Percentiles rank a stretch among this genome's conserved stretches.
Conservation (phyloP, 1,140 invertebrate genomes). For the Antheraea pernyi region DNA sequence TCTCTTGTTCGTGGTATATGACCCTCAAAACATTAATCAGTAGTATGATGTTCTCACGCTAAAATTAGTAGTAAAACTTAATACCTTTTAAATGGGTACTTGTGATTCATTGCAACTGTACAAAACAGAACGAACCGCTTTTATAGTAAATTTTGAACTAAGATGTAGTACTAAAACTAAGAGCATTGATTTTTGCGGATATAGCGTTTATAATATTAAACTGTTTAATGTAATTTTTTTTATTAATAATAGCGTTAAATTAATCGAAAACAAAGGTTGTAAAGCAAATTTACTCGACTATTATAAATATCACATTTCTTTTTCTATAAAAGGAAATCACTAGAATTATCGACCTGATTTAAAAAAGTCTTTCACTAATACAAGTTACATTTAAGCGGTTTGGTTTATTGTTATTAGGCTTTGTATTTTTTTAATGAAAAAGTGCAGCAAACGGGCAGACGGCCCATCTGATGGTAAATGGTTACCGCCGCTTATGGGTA, state of each 20-base stretch:
- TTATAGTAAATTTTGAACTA: not conserved
- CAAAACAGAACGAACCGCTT: not conserved
- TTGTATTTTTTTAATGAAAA: too few species aligned
- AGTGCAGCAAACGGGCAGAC: too few species aligned
- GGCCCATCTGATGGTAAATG: too few species aligned
- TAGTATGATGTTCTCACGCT: conserved; percentile 50
- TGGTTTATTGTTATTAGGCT: too few species aligned
- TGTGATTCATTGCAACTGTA: not conserved
- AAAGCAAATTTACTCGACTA: not conserved
- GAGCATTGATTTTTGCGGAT: not conserved
- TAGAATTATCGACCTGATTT: too few species aligned
- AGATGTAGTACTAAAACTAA: too few species aligned
- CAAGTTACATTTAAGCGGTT: too few species aligned
- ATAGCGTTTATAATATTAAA: not conserved
- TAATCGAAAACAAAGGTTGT: not conserved
- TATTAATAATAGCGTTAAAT: not conserved
- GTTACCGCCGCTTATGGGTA: too few species aligned
- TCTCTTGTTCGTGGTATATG: conserved; percentile 20
- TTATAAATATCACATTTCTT: too few species aligned
- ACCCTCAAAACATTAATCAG: conserved; percentile 51
- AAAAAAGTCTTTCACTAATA: too few species aligned
- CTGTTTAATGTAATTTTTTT: not conserved
- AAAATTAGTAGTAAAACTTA: conserved; percentile 18
- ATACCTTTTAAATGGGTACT: not conserved
- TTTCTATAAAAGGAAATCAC: too few species aligned